Percentiles rank a stretch among this genome's conserved stretches.
These are phyloP conservation scores for Terrapene triunguis DNA, from an alignment of 2,113 vertebrate genomes.

Conservation along the genomic window DNA sequence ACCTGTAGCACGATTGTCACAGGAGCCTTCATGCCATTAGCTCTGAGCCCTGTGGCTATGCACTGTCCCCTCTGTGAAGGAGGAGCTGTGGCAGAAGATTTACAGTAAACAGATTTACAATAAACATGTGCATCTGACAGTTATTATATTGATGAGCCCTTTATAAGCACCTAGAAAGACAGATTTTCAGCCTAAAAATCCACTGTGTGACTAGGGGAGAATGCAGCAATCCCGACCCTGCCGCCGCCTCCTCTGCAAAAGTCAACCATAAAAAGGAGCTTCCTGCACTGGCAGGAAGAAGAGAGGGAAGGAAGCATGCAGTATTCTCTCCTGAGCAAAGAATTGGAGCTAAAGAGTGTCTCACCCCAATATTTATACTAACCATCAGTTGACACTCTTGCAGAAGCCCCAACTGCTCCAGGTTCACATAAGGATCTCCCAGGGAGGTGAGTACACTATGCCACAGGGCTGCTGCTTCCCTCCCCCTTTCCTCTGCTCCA, in stretches of 20 bases:
- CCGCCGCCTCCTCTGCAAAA: background rate
- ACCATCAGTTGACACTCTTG: fast-evolving
- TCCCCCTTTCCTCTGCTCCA: background rate
- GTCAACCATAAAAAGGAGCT: background rate
- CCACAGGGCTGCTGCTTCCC: background rate
- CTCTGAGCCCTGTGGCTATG: background rate
- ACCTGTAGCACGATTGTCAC: background rate
- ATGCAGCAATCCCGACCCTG: background rate
- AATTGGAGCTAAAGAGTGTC: background rate
- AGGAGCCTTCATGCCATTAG: background rate
- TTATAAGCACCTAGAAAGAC: background rate
- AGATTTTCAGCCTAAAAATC: background rate
- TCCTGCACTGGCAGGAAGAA: background rate
- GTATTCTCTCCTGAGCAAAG: background rate
- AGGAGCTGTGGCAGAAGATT: background rate
- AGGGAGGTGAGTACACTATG: background rate
- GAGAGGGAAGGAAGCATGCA: background rate
- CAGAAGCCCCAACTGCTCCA: fast-evolving
- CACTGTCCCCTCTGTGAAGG: background rate
- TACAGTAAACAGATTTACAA: background rate
- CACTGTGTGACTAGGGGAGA: background rate
- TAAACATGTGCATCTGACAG: background rate
- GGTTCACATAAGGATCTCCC: background rate
- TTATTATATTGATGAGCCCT: background rate
- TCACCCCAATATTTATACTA: fast-evolving